phyloP scores from a whole-genome alignment of 2,113 vertebrate genomes.

The Paedocypris sp. region DNA sequence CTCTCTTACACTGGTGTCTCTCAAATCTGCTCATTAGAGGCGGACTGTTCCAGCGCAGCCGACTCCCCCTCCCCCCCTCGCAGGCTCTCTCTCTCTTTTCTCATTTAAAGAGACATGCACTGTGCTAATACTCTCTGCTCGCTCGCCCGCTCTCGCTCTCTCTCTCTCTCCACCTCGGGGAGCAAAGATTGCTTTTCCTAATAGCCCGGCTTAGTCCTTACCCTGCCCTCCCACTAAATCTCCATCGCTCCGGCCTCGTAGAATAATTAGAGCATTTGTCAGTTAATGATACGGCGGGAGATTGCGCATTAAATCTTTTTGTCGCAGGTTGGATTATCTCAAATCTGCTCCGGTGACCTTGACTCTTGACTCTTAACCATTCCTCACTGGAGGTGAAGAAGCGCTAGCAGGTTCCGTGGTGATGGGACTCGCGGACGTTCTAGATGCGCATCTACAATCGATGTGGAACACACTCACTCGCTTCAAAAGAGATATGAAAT shows the following conservation, averaged over 20 bases:
- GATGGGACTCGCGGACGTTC: no score
- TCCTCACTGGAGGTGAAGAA: neutral
- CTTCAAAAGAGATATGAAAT: no score
- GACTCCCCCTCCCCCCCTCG: constrained; percentile 34
- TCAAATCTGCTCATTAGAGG: constrained; percentile 53
- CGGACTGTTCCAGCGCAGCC: constrained; percentile 42
- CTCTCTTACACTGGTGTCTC: constrained; percentile 38
- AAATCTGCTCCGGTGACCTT: constrained; percentile 1
- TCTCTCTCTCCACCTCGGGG: constrained; percentile 15
- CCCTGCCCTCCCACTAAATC: constrained; percentile 7
- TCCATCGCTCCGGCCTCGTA: neutral
- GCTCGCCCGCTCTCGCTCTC: no score
- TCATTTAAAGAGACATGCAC: constrained; percentile 24
- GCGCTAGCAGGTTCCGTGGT: no score
- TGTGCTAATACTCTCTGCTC: neutral
- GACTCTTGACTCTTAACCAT: neutral
- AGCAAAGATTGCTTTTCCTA: constrained; percentile 36
- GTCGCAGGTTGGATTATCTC: neutral
- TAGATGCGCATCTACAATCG: no score
- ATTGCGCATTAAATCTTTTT: neutral
- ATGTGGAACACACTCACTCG: no score
- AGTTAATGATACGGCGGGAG: constrained; percentile 10
- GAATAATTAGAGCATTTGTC: constrained; percentile 21
- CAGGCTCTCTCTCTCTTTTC: constrained; percentile 8
- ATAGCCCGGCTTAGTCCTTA: constrained; percentile 28